These are phyloP conservation scores for Butastur rufipennis DNA, from an alignment of 2,113 vertebrate species.

Conservation along the genomic window DNA sequence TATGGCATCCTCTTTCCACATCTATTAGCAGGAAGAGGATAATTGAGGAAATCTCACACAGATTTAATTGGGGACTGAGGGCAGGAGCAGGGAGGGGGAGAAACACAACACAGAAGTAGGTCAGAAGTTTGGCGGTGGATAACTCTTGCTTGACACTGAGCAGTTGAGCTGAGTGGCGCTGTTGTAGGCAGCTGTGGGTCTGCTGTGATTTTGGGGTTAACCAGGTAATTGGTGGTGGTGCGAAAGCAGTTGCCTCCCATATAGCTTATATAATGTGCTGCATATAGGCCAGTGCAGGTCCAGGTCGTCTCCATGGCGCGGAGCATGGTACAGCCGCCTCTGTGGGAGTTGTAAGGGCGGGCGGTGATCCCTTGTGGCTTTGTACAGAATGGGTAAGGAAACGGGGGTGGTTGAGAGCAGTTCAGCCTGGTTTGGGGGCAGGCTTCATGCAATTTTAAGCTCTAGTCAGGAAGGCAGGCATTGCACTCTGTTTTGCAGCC, in stretches of 20 bases:
- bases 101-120: neutral
- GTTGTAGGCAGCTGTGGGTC: neutral
- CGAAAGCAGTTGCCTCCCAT: neutral
- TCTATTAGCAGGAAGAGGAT: conserved; percentile 57
- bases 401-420: neutral
- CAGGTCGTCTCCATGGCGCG: neutral
- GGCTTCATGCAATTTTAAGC: rapidly evolving
- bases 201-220: neutral
- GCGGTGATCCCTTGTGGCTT: neutral
- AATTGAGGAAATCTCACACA: conserved; percentile 57
- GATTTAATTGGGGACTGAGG: conserved; percentile 60
- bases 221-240: neutral
- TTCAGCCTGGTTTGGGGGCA: neutral
- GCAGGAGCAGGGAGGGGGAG: neutral
- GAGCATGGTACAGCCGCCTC: neutral
- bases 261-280: neutral
- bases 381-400: neutral
- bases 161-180: neutral
- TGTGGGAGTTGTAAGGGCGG: rapidly evolving
- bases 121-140: neutral
- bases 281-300: neutral
- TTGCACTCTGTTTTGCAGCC: rapidly evolving
- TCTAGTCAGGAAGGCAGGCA: rapidly evolving
- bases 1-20: conserved; percentile 50
- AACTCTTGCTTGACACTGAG: neutral